A percentile compares a stretch with the other conserved stretches of the same genome.
Conservation (phyloP, 1,140 invertebrate genomes). For the Trigoniulus corallinus region DNA sequence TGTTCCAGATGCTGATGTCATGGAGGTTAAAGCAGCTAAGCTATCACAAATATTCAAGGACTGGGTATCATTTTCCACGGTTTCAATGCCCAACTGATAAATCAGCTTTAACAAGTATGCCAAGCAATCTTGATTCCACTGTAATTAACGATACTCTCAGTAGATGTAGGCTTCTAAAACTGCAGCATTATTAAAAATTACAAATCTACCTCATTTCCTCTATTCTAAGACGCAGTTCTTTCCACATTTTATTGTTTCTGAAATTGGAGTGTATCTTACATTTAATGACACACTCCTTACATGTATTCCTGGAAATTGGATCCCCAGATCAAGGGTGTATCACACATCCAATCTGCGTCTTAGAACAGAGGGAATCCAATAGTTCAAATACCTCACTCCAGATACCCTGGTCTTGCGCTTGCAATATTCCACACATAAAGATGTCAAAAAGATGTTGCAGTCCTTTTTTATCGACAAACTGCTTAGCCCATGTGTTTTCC, state of each 20-base stretch:
- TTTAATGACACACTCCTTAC: too few species aligned
- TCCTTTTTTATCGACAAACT: slow-evolving; percentile 73
- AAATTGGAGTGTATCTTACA: too few species aligned
- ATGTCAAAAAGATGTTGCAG: slow-evolving; percentile 75
- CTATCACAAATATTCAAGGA: slow-evolving; percentile 1
- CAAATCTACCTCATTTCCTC: slow-evolving; percentile 1
- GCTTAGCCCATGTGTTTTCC: not conserved
- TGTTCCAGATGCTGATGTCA: not conserved
- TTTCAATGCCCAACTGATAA: slow-evolving; percentile 58
- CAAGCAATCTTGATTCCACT: slow-evolving; percentile 88
- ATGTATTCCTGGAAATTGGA: too few species aligned
- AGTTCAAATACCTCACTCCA: slow-evolving; percentile 36
- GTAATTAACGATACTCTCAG: not conserved
- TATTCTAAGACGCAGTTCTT: too few species aligned
- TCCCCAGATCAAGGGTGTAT: too few species aligned
- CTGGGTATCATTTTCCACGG: slow-evolving; percentile 12
- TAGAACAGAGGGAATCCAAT: too few species aligned
- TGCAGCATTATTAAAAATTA: not conserved
- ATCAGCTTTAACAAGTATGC: slow-evolving; percentile 66
- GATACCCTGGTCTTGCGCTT: slow-evolving; percentile 24
- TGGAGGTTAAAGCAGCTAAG: not conserved
- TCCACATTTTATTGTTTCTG: too few species aligned
- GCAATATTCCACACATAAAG: slow-evolving; percentile 60
- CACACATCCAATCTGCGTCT: too few species aligned
- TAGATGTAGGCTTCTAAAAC: not conserved